Conservation (phyloP, 2,113 vertebrate genomes). For the Cebus imitator region DNA sequence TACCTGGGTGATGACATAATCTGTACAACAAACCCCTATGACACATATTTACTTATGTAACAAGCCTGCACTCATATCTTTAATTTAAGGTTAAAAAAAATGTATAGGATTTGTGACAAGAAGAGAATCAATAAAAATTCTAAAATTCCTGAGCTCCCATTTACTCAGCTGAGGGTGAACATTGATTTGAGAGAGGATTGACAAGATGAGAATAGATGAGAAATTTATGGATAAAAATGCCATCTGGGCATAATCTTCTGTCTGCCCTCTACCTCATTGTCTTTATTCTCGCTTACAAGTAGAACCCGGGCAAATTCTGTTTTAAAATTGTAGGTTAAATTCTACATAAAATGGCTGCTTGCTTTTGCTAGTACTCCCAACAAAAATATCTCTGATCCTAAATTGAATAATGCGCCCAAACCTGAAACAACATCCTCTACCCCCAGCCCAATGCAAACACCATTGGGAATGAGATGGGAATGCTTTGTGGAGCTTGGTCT, state of each 20-base stretch:
- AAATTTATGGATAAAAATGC: background rate
- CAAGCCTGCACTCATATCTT: too few relatives aligned
- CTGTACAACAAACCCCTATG: too few relatives aligned
- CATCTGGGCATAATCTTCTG: background rate
- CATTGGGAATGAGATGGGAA: too few relatives aligned
- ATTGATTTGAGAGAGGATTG: background rate
- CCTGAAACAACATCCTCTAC: too few relatives aligned
- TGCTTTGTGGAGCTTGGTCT: too few relatives aligned
- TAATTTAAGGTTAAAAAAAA: too few relatives aligned
- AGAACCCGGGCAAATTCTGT: background rate
- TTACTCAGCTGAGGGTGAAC: background rate
- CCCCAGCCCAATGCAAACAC: too few relatives aligned
- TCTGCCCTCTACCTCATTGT: background rate
- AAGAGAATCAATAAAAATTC: background rate
- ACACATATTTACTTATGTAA: too few relatives aligned
- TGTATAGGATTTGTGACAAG: too few relatives aligned
- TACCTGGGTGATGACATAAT: too few relatives aligned
- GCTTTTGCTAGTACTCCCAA: background rate
- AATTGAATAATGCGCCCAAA: background rate
- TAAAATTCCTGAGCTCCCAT: background rate
- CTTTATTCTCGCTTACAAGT: background rate
- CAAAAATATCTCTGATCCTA: background rate
- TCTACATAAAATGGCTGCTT: background rate
- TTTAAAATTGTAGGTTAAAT: background rate
- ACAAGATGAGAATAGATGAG: background rate